phyloP scores from a whole-genome alignment of 2,797 vertebrate species.

The Euphonia xanthogaster region DNA sequence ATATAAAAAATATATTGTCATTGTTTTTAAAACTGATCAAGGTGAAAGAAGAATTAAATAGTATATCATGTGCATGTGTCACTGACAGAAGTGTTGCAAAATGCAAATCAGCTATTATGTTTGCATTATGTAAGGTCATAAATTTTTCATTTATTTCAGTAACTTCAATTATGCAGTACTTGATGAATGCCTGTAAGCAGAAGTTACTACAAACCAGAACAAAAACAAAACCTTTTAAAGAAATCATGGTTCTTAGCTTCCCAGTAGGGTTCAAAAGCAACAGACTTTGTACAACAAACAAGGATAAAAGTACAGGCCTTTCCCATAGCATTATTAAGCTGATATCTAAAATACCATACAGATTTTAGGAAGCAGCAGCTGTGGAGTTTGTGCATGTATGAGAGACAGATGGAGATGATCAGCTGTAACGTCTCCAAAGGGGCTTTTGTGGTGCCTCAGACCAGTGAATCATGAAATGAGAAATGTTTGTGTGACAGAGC shows the following conservation, averaged over 20 bases:
- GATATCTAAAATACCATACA: not conserved
- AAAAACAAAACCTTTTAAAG: not conserved
- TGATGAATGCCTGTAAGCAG: not conserved
- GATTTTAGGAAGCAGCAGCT: not conserved
- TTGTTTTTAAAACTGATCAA: not conserved
- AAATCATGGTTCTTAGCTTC: not conserved
- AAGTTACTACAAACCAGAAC: not conserved
- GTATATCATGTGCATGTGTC: not conserved
- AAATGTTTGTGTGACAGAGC: constrained; percentile 12
- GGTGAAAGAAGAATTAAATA: not conserved
- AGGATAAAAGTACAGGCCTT: not conserved
- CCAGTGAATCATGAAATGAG: constrained; percentile 63
- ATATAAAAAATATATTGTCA: not conserved
- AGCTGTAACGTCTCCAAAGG: constrained; percentile 31
- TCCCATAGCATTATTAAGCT: not conserved
- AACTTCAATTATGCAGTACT: not conserved
- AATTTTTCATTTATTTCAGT: not conserved
- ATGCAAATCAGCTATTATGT: not conserved
- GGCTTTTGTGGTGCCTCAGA: constrained; percentile 23
- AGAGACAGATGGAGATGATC: constrained; percentile 53
- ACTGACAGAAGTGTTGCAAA: not conserved
- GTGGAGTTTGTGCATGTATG: not conserved
- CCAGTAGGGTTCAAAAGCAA: not conserved
- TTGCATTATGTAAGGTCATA: not conserved
- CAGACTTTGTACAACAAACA: not conserved